Conservation (phyloP, 2,797 vertebrate genomes). For the Triplophysa yarkandensis region DNA sequence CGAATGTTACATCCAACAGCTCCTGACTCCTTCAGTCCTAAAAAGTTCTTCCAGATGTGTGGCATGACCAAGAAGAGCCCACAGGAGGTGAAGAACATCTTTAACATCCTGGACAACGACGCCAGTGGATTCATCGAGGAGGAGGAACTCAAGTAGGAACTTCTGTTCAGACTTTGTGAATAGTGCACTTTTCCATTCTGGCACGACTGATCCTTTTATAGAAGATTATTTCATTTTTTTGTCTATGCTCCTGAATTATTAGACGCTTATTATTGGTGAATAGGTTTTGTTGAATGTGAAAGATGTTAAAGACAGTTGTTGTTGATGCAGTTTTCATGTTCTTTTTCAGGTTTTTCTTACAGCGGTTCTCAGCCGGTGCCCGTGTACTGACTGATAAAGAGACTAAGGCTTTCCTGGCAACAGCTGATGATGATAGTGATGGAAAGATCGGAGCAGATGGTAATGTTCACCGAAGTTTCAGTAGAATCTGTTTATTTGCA, state of each 20-base stretch:
- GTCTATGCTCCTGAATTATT: not conserved
- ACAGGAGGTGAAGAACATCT: conserved; percentile 88
- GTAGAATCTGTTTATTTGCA: not conserved
- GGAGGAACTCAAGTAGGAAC: conserved; percentile 89
- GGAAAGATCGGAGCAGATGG: conserved; percentile 91
- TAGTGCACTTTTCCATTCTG: not conserved
- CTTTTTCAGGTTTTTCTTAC: conserved; percentile 87
- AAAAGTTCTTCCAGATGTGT: conserved; percentile 93
- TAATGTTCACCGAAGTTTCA: conserved; percentile 56
- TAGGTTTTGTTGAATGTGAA: too few species aligned
- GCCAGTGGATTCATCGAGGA: conserved; percentile 90
- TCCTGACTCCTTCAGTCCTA: conserved; percentile 90
- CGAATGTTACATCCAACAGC: conserved; percentile 68
- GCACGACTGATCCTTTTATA: too few species aligned
- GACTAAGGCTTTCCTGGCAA: conserved; percentile 84
- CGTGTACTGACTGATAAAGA: conserved; percentile 86
- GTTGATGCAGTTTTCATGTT: not conserved
- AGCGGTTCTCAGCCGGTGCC: conserved; percentile 87
- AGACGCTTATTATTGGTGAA: not conserved
- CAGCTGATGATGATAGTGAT: conserved; percentile 88
- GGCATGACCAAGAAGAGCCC: conserved; percentile 89
- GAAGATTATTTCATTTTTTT: too few species aligned
- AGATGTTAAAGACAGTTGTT: not conserved
- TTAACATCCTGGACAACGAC: conserved; percentile 88
- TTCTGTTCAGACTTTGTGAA: not conserved